phyloP scores from a whole-genome alignment of 30 jellyfish, hydroid and myxozoan species.

The Rhopilema esculentum region DNA sequence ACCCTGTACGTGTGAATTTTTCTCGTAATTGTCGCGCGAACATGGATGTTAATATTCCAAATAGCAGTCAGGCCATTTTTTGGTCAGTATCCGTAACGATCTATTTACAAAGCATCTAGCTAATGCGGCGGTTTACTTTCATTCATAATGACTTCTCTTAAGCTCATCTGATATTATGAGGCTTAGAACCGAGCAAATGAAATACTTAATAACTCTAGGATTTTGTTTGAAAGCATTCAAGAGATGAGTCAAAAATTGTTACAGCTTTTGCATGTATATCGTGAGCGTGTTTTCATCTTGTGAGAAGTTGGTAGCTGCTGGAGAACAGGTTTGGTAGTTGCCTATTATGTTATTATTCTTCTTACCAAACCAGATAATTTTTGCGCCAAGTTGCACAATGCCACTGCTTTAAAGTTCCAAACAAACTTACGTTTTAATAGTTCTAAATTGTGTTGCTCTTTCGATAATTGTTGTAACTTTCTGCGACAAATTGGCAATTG shows the following conservation, averaged over 20 bases:
- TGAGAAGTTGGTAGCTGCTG: too few species aligned
- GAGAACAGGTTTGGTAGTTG: too few species aligned
- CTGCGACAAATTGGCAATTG: too few species aligned
- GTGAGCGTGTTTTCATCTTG: too few species aligned
- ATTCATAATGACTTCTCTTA: background rate
- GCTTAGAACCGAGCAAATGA: background rate
- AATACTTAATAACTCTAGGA: background rate
- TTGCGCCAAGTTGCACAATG: too few species aligned
- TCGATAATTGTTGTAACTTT: too few species aligned
- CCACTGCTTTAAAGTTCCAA: too few species aligned
- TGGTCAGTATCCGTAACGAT: slow-evolving; percentile 23
- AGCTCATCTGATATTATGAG: background rate
- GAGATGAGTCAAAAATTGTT: background rate
- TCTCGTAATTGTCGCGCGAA: background rate
- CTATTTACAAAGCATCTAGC: slow-evolving; percentile 33
- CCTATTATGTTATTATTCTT: too few species aligned
- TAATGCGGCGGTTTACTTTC: slow-evolving; percentile 21
- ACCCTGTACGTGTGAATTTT: background rate
- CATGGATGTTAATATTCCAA: background rate
- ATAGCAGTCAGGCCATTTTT: background rate
- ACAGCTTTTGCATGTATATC: too few species aligned
- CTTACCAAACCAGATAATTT: too few species aligned
- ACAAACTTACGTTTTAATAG: too few species aligned
- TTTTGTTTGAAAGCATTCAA: background rate
- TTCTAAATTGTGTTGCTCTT: too few species aligned